phyloP scores from a whole-genome alignment of 2,797 vertebrate genomes.

The Eleutherodactylus coqui region DNA sequence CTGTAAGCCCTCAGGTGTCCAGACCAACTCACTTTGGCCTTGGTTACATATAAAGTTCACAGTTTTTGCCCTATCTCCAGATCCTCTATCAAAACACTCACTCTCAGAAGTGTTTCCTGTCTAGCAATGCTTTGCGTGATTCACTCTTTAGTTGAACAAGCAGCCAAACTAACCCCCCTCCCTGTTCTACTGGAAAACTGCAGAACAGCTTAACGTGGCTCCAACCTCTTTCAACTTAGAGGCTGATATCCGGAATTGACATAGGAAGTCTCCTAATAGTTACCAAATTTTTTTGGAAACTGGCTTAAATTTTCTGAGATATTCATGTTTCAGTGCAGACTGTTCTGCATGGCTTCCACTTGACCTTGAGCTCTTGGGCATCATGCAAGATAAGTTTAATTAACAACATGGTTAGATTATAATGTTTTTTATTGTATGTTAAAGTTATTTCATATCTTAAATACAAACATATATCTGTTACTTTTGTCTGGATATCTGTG shows the following conservation, averaged over 20 bases:
- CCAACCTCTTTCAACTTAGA: slow-evolving; percentile 74
- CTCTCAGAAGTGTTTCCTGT: slow-evolving; percentile 84
- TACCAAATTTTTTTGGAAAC: slow-evolving; percentile 91
- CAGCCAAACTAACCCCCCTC: slow-evolving; percentile 78
- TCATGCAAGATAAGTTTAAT: background rate
- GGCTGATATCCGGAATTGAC: slow-evolving; percentile 88
- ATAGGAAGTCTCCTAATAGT: slow-evolving; percentile 97
- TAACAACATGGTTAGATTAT: background rate
- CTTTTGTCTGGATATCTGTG: slow-evolving; percentile 31
- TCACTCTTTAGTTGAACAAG: slow-evolving; percentile 71
- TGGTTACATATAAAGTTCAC: slow-evolving; percentile 84
- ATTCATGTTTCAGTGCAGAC: slow-evolving; percentile 92
- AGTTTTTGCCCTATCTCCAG: slow-evolving; percentile 82
- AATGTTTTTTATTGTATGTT: background rate
- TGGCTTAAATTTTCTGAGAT: slow-evolving; percentile 78
- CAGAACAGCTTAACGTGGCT: slow-evolving; percentile 65
- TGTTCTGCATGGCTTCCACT: slow-evolving; percentile 90
- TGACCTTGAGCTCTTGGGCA: slow-evolving; percentile 78
- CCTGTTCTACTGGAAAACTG: slow-evolving; percentile 70
- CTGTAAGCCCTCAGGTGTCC: slow-evolving; percentile 82
- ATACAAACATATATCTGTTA: slow-evolving; percentile 7
- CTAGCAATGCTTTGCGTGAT: slow-evolving; percentile 80
- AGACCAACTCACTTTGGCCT: slow-evolving; percentile 70
- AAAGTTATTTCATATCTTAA: background rate
- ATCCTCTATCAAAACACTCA: slow-evolving; percentile 86